A percentile compares a stretch with the other conserved stretches of the same genome.
Conservation (phyloP, 2,113 vertebrate genomes). For the Petromus typicus region DNA sequence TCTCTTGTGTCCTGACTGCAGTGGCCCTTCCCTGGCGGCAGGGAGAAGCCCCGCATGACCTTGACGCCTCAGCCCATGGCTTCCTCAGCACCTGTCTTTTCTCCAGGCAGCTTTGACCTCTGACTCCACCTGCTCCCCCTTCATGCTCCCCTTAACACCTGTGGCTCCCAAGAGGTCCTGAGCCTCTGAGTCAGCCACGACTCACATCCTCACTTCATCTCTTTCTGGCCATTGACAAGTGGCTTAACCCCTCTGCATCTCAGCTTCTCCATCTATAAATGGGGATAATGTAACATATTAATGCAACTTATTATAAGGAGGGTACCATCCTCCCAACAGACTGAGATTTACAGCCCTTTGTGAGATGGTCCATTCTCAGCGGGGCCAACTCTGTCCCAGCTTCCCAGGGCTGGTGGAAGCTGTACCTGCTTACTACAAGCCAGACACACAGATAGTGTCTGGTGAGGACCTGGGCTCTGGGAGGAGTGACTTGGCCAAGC, state of each 20-base stretch:
- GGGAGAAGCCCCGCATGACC: neutral
- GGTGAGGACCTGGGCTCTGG: neutral
- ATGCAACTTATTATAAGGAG: neutral
- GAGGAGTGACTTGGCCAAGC: neutral
- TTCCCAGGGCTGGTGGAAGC: neutral
- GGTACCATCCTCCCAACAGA: neutral
- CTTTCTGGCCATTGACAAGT: neutral
- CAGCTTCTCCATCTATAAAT: constrained; percentile 8
- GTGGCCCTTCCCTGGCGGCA: neutral
- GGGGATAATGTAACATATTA: neutral
- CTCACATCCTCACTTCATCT: neutral
- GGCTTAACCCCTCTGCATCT: neutral
- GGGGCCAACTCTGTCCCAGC: neutral
- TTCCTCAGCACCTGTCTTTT: neutral
- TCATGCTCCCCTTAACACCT: neutral
- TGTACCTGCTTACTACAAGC: neutral
- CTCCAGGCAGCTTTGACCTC: neutral
- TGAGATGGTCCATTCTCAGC: neutral
- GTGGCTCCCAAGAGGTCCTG: neutral
- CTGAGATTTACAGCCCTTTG: neutral
- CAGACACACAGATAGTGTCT: neutral
- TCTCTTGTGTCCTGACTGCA: neutral
- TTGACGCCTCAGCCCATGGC: neutral
- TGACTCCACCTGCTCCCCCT: neutral
- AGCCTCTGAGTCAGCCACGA: neutral